Conservation (phyloP, 1,140 invertebrate genomes). For the Leptonema lineaticorne region DNA sequence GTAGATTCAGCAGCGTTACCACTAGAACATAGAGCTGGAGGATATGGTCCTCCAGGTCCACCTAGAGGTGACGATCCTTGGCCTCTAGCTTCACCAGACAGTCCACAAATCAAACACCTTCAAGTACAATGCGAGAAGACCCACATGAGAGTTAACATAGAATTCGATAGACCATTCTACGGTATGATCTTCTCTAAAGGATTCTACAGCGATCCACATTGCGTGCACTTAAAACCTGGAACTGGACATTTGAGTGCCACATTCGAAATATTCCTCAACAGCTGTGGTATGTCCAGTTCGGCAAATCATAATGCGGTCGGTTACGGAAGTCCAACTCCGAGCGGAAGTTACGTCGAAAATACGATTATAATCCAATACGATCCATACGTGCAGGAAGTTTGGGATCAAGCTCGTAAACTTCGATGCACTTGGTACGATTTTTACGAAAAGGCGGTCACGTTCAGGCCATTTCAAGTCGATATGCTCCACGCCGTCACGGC, state of each 20-base stretch:
- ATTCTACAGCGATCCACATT: conserved; percentile 87
- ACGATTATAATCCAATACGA: conserved; percentile 95
- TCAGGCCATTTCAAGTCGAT: conserved; percentile 91
- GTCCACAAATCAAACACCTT: conserved; percentile 86
- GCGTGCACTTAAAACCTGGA: conserved; percentile 86
- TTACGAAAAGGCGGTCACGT: conserved; percentile 92
- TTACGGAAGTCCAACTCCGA: conserved; percentile 80
- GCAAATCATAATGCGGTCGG: conserved; percentile 80
- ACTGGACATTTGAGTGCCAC: conserved; percentile 86
- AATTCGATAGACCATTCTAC: conserved; percentile 92
- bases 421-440: conserved; percentile 94
- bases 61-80: conserved; percentile 73
- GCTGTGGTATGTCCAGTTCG: conserved; percentile 87
- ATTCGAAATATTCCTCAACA: conserved; percentile 89
- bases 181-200: conserved; percentile 95
- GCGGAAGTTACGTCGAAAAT: conserved; percentile 91
- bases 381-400: conserved; percentile 90
- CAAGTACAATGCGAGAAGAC: conserved; percentile 96
- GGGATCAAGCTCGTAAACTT: conserved; percentile 79
- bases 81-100: conserved; percentile 80
- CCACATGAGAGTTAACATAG: conserved; percentile 91
- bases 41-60: conserved; percentile 70
- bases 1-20: conserved; percentile 76
- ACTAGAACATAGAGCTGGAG: conserved; percentile 70
- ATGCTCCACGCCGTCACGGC: conserved; percentile 92